Base-by-base conservation (phyloP, 2,113 vertebrate species). In the Ibidorhyncha struthersii region DNA sequence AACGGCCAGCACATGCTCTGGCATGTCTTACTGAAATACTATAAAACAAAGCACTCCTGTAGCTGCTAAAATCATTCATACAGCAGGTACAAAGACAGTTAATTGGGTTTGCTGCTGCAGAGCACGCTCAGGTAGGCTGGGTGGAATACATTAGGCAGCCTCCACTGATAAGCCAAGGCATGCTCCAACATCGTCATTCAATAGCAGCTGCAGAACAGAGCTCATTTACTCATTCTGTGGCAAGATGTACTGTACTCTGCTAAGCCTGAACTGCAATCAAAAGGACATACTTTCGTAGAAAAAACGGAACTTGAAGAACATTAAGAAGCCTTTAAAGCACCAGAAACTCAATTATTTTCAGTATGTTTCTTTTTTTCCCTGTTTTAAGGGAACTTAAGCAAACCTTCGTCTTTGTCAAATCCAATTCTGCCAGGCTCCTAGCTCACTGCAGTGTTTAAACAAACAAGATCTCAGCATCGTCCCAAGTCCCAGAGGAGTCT, bases 281-380 rank as follows among this genome's bases (percentile, higher is more conserved):
- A 96, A 95, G 93, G 93, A 96, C 85, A 82, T 80, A 65, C 55
- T 96, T 93, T 76, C 0, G 0, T 49, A 76, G 82, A 58, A 67
- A 90, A 88, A 74, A 92, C 87, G 25, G 25, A 90, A 92, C 55
- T 77, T 74, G 78, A 93, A 89, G 89, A 96, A 92, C 93, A 96
- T 87, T 93, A 91, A 90, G 79, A 89, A 88, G 89, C 77, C 97
- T 95, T 95, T 90, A 97, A 96, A 97, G 92, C 32, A 92, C 45
- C n/a, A 86, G 59, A 94, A 97, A 80, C 82, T 97, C 93, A 94
- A 93, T 96, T 92, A 92, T 91, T 97, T 91, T 91, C 74, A 76
- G 52, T n/a, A 66, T 21, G 36, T 78, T 89, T 80, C 91, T 88
- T 69, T 85, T 62, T 59, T 15, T 1, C 25, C 85, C 53, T 5